Base-by-base conservation (phyloP, 2,113 vertebrate genomes). In the Connochaetes taurinus region DNA sequence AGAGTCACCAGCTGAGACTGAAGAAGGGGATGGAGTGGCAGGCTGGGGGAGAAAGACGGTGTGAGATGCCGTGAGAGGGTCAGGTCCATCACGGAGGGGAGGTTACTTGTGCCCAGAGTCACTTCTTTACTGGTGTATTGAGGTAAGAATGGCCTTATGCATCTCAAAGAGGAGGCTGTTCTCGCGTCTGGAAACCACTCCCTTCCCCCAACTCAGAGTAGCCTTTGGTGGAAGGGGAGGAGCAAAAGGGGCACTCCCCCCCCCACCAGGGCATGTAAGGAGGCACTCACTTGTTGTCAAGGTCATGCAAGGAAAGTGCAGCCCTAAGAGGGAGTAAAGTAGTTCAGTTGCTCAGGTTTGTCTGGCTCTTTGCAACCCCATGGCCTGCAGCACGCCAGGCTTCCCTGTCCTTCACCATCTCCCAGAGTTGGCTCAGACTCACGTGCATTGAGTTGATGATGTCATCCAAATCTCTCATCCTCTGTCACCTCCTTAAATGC, bases 31-130 rank as follows among this genome's bases (percentile, higher is more conserved):
- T 2, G 40, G 25, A 13, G 47, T 15, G n/a, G 58, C 25, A 9
- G 36, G n/a, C 33, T 43, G 6, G 14, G 29, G 29, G 60, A 82
- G 90, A 71, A n/a, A 55, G 58, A 11, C 9, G n/a, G 16, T 19
- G 12, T 8, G 10, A 21, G 23, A 25, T 0, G 1, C 45, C 14
- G 3, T 1, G 21, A 78, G 17, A 58, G 12, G 21, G 25, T 16
- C 45, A n/a, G 10, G 5, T 10, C 45, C 45, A 14, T 55, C 13
- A 21, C 4, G 50, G 76, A 89, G 58, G 17, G 60, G 17, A 27
- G 15, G 52, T 74, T 80, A 2, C 57, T 23, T 36, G 25, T 27
- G 3, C 33, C n/a, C 33, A 52, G 60, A 67, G 17, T 25, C 53
- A 25, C 33, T 21, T 58, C 55, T 3, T 52, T 74, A 31, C 23